A percentile compares a stretch with the other conserved stretches of the same genome.
Conservation (phyloP, 2,113 vertebrate species). For the Microcebus murinus region DNA sequence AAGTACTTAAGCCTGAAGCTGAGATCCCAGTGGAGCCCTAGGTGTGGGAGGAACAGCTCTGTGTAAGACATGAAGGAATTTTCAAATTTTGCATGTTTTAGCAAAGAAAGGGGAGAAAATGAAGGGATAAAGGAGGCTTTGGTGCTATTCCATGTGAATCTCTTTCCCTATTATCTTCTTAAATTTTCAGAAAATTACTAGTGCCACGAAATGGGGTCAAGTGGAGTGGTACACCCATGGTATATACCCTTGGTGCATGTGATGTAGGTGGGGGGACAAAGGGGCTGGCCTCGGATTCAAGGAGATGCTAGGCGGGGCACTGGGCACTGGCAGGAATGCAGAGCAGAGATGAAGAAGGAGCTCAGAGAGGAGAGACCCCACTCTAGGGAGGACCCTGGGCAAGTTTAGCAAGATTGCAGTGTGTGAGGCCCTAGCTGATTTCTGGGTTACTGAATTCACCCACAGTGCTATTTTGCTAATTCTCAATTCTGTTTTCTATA, state of each 20-base stretch:
- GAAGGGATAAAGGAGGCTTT: neutral
- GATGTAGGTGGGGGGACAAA: neutral
- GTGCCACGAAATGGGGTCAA: neutral
- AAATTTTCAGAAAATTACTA: neutral
- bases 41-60: conserved; percentile 62
- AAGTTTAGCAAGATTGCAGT: neutral
- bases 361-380: neutral
- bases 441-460: neutral
- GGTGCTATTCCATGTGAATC: neutral
- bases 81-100: conserved; percentile 30
- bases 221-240: neutral
- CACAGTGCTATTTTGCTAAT: neutral
- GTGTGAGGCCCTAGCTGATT: neutral
- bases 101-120: neutral
- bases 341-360: neutral
- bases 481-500: neutral
- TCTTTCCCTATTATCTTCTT: neutral
- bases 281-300: neutral
- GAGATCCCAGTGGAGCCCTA: conserved; percentile 57
- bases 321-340: neutral
- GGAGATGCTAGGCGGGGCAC: neutral
- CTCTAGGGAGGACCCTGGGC: neutral
- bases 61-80: conserved; percentile 10
- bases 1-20: conserved; percentile 59
- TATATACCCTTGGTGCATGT: neutral